Conservation (phyloP, 2,113 vertebrate genomes). For the Pangasianodon hypophthalmus region DNA sequence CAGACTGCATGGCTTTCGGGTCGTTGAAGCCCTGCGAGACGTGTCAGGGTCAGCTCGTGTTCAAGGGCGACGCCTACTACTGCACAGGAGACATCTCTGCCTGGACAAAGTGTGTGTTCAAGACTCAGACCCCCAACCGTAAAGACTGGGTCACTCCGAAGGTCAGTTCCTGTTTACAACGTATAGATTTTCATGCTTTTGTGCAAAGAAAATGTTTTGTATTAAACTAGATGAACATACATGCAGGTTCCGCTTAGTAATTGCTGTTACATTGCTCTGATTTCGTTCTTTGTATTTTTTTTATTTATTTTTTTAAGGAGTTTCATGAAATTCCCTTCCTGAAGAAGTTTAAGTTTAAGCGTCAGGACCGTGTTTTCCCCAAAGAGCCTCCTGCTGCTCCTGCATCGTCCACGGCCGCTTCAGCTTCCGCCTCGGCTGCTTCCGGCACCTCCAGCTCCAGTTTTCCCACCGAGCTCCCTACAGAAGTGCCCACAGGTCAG, state of each 20-base stretch:
- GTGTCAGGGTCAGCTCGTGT: conserved; percentile 91
- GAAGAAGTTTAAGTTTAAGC: conserved; percentile 95
- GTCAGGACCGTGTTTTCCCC: conserved; percentile 84
- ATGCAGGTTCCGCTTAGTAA: background rate
- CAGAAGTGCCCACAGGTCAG: conserved; percentile 75
- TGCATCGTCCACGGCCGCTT: conserved; percentile 12
- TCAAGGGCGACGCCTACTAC: conserved; percentile 89
- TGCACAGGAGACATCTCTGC: conserved; percentile 91
- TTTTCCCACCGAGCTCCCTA: conserved; percentile 38
- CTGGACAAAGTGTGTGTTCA: conserved; percentile 96
- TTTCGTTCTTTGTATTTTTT: background rate
- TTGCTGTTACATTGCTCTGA: background rate
- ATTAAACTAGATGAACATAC: background rate
- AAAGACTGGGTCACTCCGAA: conserved; percentile 91
- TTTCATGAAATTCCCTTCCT: conserved; percentile 89
- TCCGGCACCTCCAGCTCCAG: conserved; percentile 62
- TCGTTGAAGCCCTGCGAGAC: conserved; percentile 84
- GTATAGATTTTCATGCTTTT: background rate
- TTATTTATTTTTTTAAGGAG: conserved; percentile 72
- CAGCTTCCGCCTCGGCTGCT: conserved; percentile 20
- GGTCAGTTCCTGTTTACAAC: conserved; percentile 68
- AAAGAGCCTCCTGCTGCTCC: conserved; percentile 62
- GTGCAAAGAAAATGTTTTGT: background rate
- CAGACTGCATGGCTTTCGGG: conserved; percentile 91
- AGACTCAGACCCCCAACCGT: conserved; percentile 81